Evolutionary conservation across 2,113 vertebrate species (phyloP).

Genomic region (Jacana jacana): DNA sequence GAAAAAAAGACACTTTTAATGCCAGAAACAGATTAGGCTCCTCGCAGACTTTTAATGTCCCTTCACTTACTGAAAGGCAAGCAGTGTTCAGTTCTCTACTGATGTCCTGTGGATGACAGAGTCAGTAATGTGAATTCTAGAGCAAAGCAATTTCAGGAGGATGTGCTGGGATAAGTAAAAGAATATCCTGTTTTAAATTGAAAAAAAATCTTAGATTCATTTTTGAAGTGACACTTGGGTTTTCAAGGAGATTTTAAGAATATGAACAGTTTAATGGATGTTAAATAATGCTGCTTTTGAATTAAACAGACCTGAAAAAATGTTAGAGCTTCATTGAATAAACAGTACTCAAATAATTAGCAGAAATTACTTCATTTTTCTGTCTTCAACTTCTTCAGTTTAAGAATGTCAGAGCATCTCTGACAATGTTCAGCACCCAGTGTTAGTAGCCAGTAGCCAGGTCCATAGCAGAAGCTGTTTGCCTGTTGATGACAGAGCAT

Average conservation of each 20-base stretch:
- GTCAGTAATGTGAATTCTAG: neutral
- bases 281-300: conserved; percentile 2
- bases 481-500: neutral
- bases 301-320: neutral
- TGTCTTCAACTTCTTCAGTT: neutral
- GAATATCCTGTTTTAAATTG: neutral
- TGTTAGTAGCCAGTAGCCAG: neutral
- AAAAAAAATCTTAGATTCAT: neutral
- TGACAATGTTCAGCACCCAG: neutral
- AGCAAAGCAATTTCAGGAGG: neutral
- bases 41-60: neutral
- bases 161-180: neutral
- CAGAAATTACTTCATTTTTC: neutral
- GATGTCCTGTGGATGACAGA: neutral
- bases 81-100: neutral
- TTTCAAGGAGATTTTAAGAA: neutral
- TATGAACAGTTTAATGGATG: neutral
- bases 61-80: neutral
- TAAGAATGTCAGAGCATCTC: neutral
- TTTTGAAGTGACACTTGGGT: neutral
- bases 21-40: neutral
- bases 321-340: neutral
- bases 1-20: neutral
- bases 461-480: neutral
- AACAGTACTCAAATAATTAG: neutral